A percentile compares a stretch with the other conserved stretches of the same genome.
phyloP scores from a whole-genome alignment of 1,140 invertebrate species.

The Homalodisca vitripennis region DNA sequence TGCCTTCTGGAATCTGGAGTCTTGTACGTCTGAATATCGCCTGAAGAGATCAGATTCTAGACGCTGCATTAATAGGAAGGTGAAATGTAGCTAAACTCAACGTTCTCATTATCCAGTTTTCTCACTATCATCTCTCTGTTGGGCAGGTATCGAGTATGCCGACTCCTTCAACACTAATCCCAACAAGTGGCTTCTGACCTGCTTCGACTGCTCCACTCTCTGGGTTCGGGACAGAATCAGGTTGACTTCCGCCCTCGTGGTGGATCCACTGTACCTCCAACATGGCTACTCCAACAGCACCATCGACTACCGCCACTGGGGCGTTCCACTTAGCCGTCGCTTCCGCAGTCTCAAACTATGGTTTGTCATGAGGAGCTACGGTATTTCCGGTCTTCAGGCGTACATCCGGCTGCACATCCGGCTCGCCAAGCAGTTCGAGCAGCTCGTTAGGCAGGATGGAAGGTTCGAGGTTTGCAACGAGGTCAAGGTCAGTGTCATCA shows the following conservation, averaged over 20 bases:
- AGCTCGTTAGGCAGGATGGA: slow-evolving; percentile 76
- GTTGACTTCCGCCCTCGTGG: slow-evolving; percentile 75
- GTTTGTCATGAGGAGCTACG: slow-evolving; percentile 95
- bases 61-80: too few relatives aligned
- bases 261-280: slow-evolving; percentile 17
- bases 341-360: slow-evolving; percentile 93
- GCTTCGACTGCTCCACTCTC: slow-evolving; percentile 97
- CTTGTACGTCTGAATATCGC: too few relatives aligned
- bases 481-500: slow-evolving; percentile 81
- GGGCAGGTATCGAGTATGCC: slow-evolving; percentile 76
- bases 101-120: too few relatives aligned
- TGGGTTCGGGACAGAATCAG: slow-evolving; percentile 84
- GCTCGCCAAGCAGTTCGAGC: slow-evolving; percentile 92
- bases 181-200: slow-evolving; percentile 96
- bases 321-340: slow-evolving; percentile 90
- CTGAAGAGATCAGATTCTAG: too few relatives aligned
- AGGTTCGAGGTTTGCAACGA: slow-evolving; percentile 95
- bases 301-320: slow-evolving; percentile 99
- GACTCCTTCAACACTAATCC: slow-evolving; percentile 98
- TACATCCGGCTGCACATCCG: slow-evolving; percentile 92
- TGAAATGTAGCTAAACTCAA: too few relatives aligned
- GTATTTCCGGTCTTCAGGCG: slow-evolving; percentile 87
- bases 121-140: too few relatives aligned
- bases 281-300: slow-evolving; percentile 56
- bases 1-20: too few relatives aligned